Conservation (phyloP, 2,113 vertebrate genomes). For the Dascyllus trimaculatus region DNA sequence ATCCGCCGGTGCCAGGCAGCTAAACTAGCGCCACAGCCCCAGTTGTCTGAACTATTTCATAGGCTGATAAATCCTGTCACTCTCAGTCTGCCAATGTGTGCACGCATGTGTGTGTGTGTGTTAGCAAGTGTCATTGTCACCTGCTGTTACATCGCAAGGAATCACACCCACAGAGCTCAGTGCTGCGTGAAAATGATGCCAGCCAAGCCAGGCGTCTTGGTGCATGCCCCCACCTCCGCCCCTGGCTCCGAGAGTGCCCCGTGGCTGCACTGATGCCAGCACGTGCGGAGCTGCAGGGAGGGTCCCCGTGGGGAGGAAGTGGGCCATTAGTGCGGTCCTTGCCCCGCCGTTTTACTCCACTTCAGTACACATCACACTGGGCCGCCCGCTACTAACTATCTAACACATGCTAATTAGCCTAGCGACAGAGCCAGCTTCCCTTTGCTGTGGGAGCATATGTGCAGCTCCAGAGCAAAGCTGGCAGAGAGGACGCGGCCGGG, state of each 20-base stretch:
- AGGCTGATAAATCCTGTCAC: constrained; percentile 66
- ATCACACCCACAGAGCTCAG: constrained; percentile 37
- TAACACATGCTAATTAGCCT: constrained; percentile 82
- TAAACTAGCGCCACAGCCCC: constrained; percentile 42
- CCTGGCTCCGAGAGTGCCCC: constrained; percentile 59
- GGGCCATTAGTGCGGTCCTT: constrained; percentile 81
- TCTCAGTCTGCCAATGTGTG: constrained; percentile 32
- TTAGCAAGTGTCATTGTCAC: constrained; percentile 59
- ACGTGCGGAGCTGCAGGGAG: constrained; percentile 68
- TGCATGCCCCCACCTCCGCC: constrained; percentile 37
- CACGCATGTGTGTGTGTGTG: not conserved
- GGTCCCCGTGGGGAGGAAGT: constrained; percentile 76
- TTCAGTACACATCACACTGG: constrained; percentile 80
- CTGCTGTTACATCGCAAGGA: constrained; percentile 36
- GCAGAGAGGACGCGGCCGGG: constrained; percentile 40
- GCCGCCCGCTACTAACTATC: constrained; percentile 76
- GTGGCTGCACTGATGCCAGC: constrained; percentile 76
- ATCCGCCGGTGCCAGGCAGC: constrained; percentile 50
- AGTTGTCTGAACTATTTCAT: constrained; percentile 72
- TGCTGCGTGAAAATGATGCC: constrained; percentile 32
- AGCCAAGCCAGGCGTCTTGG: constrained; percentile 15
- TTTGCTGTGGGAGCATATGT: constrained; percentile 68
- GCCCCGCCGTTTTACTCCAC: constrained; percentile 80
- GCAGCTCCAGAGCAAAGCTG: constrained; percentile 61
- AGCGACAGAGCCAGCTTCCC: constrained; percentile 71